Base-by-base conservation (phyloP, 1,140 invertebrate species). In the Asbolus verrucosus region DNA sequence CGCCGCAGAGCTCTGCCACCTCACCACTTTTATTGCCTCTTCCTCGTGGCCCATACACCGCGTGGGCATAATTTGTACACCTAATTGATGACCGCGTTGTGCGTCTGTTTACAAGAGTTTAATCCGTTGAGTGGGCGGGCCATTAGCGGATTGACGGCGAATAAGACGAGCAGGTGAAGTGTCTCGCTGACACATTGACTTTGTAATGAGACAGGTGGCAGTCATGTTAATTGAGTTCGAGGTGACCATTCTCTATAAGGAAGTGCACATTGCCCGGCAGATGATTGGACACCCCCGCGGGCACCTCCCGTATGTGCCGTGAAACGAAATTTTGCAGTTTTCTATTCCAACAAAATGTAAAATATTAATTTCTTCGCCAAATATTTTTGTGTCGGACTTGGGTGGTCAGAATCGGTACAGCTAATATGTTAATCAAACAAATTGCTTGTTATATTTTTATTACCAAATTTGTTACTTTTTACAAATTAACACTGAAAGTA, bases 201-300 rank as follows among this genome's bases (percentile, higher is more conserved):
- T 74, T 68, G 69, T 76, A 76, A 76, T 74, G 67, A 69, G 75
- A 76, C 73, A 75, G 75, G 71, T 75, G 73, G 66, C 43, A 41
- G 61, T 46, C 60, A 73, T 70, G 63, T 76, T 74, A 74, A 72
- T 74, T 73, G 71, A 72, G 70, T 68, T 43, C 59, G 69, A 72
- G 65, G 65, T 70, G 68, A 73, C 65, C 74, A 70, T 66, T 72
- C 70, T 73, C 66, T 76, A 75, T 70, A 72, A 70, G 72, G 68
- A 72, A 74, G 67, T 72, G 71, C 75, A 76, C 75, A 75, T 76
- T 76, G 71, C 63, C 65, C 65, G 66, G 75, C 75, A 75, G 75
- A 76, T 76, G 75, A 76, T 68, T 59, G 67, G 65, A 75, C 73
- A 71, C 73, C 73, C 73, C 71, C 73, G 71, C 65, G 67, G 73